Evolutionary conservation across 2,888 invertebrate species (phyloP).

Genomic region (Ophraella communa): DNA sequence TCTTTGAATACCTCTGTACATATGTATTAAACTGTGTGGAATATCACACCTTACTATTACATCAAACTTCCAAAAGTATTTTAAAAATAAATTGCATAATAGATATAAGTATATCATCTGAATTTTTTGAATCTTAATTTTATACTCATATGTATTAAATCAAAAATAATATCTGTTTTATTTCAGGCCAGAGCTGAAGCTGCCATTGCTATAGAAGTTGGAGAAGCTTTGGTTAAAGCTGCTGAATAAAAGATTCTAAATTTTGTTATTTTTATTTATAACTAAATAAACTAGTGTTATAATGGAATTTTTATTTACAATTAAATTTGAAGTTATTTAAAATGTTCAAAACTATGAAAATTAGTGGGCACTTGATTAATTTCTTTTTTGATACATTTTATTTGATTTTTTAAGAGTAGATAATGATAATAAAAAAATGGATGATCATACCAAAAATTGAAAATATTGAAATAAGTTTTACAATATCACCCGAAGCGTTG

Average conservation of each 20-base stretch:
- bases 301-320: background rate
- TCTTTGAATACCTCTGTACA: too few species aligned
- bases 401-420: too few species aligned
- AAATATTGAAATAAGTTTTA: too few species aligned
- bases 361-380: background rate
- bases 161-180: background rate
- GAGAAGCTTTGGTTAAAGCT: conserved; percentile 91
- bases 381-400: too few species aligned
- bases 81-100: too few species aligned
- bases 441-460: too few species aligned
- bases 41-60: too few species aligned
- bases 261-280: conserved; percentile 34
- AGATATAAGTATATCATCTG: too few species aligned
- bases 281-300: conserved; percentile 23
- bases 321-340: background rate
- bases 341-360: background rate
- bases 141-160: background rate
- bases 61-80: too few species aligned
- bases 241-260: conserved; percentile 62
- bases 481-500: too few species aligned
- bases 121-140: background rate
- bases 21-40: too few species aligned
- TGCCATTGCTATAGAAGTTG: conserved; percentile 91
- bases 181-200: conserved; percentile 84
- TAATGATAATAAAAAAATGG: too few species aligned